Evolutionary conservation across 2,888 invertebrate genomes (phyloP), one percentile per base, ranked within the genome.

Genomic region (Odontocerum albicorne): DNA sequence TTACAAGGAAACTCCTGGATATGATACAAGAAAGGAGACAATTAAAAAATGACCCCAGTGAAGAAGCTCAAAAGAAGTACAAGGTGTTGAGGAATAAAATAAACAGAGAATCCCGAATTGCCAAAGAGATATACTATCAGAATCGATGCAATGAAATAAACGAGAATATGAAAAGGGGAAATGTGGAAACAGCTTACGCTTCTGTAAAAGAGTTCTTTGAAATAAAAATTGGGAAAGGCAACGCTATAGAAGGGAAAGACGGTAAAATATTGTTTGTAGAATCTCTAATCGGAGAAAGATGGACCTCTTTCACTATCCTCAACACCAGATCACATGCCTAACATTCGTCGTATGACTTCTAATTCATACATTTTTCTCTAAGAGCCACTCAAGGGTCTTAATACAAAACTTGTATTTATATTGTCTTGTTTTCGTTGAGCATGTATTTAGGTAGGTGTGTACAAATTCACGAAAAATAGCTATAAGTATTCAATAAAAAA

Each of bases 81-180:
- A 35, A 35, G n/a, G 13, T 12, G 12, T 13, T 35, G 13, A 35
- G 35, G n/a, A 35, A 35, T 35, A 35, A 35, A 35, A 35, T 35
- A 22, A 43, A 43, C 16, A 43, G 43, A 43, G 43, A 39, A 17
- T 43, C 43, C 12, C 22, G 27, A 43, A 22, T 3, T 7, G 22
- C 22, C 12, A 43, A 27, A 21, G 35, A 35, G 22, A 12, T 15
- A 3, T 43, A 22, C 22, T 43, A n/a, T n/a, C n/a, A n/a, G n/a
- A 45, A 16, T 15, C 13, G 17, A 45, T 45, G 45, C 17, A 33
- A 32, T 31, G 31, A 45, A 33, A 45, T 45, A 12, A 31, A 45
- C 15, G 32, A 32, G 6, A 21, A 45, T n/a, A n/a, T 45, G 12
- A 42, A 13, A 8, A 42, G 21, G 10, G 13, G 21, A 42, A 42